phyloP scores from a whole-genome alignment of 2,888 invertebrate species.

The Cheilosia soror region DNA sequence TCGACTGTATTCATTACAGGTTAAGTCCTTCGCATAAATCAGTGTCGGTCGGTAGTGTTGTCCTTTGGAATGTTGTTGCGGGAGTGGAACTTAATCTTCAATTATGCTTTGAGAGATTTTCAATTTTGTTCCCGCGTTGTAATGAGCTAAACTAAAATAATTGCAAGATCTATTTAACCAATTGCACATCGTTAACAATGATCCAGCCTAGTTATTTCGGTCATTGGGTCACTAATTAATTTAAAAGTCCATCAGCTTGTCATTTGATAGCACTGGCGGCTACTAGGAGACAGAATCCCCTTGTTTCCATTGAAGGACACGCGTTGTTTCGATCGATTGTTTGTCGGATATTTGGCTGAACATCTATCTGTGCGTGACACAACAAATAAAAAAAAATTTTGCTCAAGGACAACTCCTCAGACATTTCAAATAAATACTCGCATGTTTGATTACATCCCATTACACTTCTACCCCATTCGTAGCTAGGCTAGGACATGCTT shows the following conservation, averaged over 20 bases:
- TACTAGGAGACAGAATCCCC: no score
- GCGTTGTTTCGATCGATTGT: not conserved
- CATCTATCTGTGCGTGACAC: not conserved
- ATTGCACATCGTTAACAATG: not conserved
- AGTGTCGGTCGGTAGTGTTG: not conserved
- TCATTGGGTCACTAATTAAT: constrained; percentile 24
- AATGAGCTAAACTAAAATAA: not conserved
- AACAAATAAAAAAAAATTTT: not conserved
- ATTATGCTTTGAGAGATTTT: no score
- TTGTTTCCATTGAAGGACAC: not conserved
- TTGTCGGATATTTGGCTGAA: not conserved
- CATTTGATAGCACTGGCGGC: not conserved
- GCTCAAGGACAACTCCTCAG: not conserved
- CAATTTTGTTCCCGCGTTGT: not conserved
- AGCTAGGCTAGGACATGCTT: no score
- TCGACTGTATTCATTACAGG: not conserved
- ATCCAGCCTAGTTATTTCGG: constrained; percentile 1
- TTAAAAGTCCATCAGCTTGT: not conserved
- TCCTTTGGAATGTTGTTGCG: not conserved
- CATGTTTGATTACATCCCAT: not conserved
- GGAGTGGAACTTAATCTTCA: no score
- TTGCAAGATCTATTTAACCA: not conserved
- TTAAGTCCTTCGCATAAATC: not conserved
- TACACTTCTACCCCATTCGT: not conserved
- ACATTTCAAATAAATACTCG: constrained; percentile 2